Evolutionary conservation across 2,113 vertebrate genomes (phyloP).

Genomic region (Heteronetta atricapilla): DNA sequence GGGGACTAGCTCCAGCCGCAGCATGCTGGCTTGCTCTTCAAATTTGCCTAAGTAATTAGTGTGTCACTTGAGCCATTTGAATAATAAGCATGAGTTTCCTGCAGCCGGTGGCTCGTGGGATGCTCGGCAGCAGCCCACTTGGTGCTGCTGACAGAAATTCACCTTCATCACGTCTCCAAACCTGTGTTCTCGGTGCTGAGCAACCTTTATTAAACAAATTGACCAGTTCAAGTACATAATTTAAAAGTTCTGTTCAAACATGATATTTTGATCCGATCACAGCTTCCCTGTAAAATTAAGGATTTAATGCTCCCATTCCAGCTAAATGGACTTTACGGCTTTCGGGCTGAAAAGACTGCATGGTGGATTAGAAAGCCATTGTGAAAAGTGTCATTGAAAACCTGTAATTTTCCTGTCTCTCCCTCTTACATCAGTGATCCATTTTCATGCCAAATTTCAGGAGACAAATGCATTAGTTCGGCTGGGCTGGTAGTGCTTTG

Average conservation of each 20-base stretch:
- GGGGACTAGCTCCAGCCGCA: not conserved
- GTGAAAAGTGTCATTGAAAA: constrained; percentile 20
- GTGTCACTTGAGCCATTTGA: not conserved
- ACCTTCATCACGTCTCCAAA: not conserved
- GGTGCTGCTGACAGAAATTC: not conserved
- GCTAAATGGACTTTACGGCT: not conserved
- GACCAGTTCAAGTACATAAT: constrained; percentile 14
- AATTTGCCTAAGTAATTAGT: not conserved
- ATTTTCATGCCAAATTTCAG: constrained; percentile 21
- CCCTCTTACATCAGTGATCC: not conserved
- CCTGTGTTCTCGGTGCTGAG: not conserved
- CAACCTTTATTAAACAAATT: constrained; percentile 54
- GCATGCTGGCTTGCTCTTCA: not conserved
- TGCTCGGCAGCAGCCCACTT: not conserved
- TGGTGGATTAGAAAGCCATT: constrained; percentile 16
- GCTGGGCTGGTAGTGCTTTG: constrained; percentile 15
- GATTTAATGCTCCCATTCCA: constrained; percentile 53
- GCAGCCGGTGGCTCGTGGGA: not conserved
- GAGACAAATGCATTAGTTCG: constrained; percentile 59
- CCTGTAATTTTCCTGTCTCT: constrained; percentile 48
- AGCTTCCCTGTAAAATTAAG: constrained; percentile 41
- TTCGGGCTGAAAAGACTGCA: not conserved
- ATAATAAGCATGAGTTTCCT: not conserved
- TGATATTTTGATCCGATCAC: not conserved
- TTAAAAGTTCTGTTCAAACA: constrained; percentile 59